Evolutionary conservation across 2,797 vertebrate species (phyloP), one percentile per base, ranked within the genome.

Genomic region (Pipistrellus pygmaeus): DNA sequence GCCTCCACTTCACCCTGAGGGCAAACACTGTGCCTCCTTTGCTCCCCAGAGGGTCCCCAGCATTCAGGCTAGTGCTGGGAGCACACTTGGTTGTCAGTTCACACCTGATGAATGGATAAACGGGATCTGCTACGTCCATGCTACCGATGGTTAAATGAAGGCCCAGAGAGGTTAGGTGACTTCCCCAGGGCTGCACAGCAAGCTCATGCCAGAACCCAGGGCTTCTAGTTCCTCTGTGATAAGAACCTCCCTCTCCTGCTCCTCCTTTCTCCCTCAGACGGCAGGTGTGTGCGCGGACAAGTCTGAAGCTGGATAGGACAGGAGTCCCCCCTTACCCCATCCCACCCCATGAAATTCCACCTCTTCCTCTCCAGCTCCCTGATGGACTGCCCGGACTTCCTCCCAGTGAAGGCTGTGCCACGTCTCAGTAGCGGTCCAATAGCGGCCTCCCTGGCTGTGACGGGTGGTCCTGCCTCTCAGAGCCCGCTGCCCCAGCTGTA

Each of bases 101-200:
- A 51, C 38, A 72, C 12, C 51, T 27, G 15, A 14, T 48, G 75
- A 85, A 68, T 85, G 17, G 84, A n/a, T 57, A 78, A 38, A 55
- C 66, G 14, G 10, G 10, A 6, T 38, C 32, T 51, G 27, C 76
- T 20, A 18, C 38, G 18, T 44, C 76, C 13, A 11, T 87, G 53
- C 84, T 68, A 88, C 23, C 62, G 30, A 80, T 13, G 6, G 20
- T 32, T 77, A 85, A 66, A 38, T 30, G 64, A n/a, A 88, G 53
- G 46, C 51, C 44, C 62, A 38, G 62, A 75, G 57, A 88, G 21
- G n/a, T 71, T 78, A 51, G 78, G 57, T 73, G 69, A 64, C 2
- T 57, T 84, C 68, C 25, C 64, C 64, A 85, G 90, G 60, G 38
- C 73, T 88, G 35, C 80, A 76, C 35, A 96, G 51, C 84, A 84